Evolutionary conservation across 2,113 vertebrate genomes (phyloP).

Genomic region (Crocuta crocuta): DNA sequence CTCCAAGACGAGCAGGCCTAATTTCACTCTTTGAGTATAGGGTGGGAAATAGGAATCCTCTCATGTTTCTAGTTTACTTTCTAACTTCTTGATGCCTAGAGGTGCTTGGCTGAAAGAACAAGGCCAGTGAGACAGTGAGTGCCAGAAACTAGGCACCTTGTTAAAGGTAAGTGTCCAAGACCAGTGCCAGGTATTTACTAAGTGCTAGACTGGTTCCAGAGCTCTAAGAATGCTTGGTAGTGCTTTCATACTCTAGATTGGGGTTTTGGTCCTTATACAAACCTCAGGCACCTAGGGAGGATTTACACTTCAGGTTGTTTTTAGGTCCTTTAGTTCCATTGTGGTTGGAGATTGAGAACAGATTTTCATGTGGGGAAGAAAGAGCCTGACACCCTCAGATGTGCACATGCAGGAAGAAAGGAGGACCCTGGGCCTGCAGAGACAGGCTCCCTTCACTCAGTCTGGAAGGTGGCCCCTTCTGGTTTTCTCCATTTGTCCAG

Average conservation of each 20-base stretch:
- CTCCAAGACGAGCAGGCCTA: not conserved
- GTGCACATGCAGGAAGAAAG: not conserved
- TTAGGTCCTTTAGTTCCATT: not conserved
- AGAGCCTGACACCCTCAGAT: not conserved
- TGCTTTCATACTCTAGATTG: not conserved
- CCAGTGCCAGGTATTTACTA: not conserved
- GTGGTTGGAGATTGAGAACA: not conserved
- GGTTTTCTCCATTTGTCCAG: not conserved
- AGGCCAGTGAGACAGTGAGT: not conserved
- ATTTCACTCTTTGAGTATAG: not conserved
- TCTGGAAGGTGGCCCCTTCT: not conserved
- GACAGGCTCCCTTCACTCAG: not conserved
- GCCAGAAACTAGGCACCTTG: not conserved
- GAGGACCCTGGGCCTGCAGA: not conserved
- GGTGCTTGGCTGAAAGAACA: not conserved
- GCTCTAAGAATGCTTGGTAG: not conserved
- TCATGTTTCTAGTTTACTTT: constrained; percentile 49
- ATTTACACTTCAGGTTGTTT: not conserved
- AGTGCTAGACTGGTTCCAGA: not conserved
- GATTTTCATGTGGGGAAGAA: not conserved
- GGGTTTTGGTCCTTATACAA: not conserved
- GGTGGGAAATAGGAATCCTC: not conserved
- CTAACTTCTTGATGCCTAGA: constrained; percentile 30
- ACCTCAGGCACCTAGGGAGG: not conserved
- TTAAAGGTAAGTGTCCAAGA: not conserved